These are phyloP conservation scores for Conomelus anceps DNA, from an alignment of 2,888 invertebrate genomes.

Conservation along the genomic window DNA sequence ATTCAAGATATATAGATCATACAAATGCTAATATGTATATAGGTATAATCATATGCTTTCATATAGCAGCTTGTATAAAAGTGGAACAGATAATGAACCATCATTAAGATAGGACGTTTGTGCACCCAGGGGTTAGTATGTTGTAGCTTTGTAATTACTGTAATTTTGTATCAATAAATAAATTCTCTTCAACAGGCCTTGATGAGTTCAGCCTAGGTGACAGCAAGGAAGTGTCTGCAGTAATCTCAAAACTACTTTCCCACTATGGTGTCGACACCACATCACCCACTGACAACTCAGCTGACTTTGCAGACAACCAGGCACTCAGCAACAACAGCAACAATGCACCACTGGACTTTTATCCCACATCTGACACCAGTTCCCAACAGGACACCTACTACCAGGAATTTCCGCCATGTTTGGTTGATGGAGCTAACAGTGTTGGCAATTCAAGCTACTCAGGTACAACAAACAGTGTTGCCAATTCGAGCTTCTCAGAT, in stretches of 20 bases:
- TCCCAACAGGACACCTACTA: not conserved
- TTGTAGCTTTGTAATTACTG: not conserved
- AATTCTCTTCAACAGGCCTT: conserved; percentile 5
- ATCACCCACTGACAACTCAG: not conserved
- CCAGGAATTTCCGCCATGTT: not conserved
- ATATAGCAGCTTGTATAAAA: too few species aligned
- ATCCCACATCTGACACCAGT: not conserved
- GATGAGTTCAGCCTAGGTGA: conserved; percentile 36
- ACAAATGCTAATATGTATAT: too few species aligned
- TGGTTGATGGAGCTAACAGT: not conserved
- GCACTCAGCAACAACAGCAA: not conserved
- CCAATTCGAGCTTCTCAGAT: too few species aligned
- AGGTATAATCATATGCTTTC: too few species aligned
- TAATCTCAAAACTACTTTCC: conserved; percentile 36
- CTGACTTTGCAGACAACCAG: too few species aligned
- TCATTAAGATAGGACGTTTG: too few species aligned
- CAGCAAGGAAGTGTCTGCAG: conserved; percentile 37
- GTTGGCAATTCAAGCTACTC: too few species aligned
- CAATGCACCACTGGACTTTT: not conserved
- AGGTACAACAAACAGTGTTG: too few species aligned
- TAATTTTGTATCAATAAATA: too few species aligned
- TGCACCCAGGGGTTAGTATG: not conserved
- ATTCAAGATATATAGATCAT: too few species aligned
- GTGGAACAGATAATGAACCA: too few species aligned
- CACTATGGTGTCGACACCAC: conserved; percentile 35